Evolutionary conservation across 2,888 invertebrate genomes (phyloP), one percentile per base, ranked within the genome.

Genomic region (Aphidius colemani): DNA sequence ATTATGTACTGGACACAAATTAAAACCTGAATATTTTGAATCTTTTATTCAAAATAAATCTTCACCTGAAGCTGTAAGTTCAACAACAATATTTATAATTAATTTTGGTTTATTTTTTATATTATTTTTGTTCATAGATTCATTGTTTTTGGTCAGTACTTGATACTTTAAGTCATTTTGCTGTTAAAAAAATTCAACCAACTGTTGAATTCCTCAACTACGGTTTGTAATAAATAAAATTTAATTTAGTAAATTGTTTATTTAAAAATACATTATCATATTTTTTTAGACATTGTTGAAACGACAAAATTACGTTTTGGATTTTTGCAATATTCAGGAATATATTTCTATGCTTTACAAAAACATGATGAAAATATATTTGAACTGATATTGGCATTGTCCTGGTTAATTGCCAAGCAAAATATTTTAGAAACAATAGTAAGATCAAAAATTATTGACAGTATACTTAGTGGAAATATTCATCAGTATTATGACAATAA

Each of bases 21-120:
- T 83, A 18, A 79, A 77, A 66, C 76, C 82, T 0, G 82, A 83
- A 67, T 72, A 78, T 65, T 82, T 83, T 60, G 71, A 79, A 70
- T 64, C 75, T 40, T 79, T 81, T 4, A 83, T 83, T 69, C 79
- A 75, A 56, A 74, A 82, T 64, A 70, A 75, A 67, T 66, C 66
- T 7, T 73, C 74, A 4, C 70, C 77, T 7, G 71, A 76, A 63
- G 70, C 72, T 51, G 83, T 83, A 70, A 80, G 81, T 78, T 60
- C 40, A n/a, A 45, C 1, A 5, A 6, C 1, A 51, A 51, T 9
- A 30, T 49, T 13, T 2, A 63, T 49, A 8, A 63, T 41, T 10
- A 49, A 45, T 53, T 3, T 11, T 59, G 40, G 1, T 18, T 39
- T 46, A 30, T 18, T 6, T 4, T 50, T 50, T 1, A 10, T 39